Conservation (phyloP, 1,140 invertebrate species). For the Lordiphosa mommai region DNA sequence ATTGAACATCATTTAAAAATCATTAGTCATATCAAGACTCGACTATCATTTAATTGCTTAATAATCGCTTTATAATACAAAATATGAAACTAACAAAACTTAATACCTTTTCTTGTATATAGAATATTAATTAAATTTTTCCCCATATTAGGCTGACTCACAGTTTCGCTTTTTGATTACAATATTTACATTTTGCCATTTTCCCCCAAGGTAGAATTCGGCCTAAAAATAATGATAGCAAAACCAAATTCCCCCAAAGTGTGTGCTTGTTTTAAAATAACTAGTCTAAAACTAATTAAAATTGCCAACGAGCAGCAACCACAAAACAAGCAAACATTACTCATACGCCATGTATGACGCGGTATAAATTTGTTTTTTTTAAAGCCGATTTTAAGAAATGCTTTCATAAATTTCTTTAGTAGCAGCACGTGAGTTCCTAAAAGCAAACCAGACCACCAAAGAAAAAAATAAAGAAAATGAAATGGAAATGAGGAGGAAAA, state of each 20-base stretch:
- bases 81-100: too few species aligned
- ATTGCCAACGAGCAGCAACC: slow-evolving; percentile 1
- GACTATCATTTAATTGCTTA: too few species aligned
- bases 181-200: too few species aligned
- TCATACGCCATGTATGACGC: slow-evolving; percentile 46
- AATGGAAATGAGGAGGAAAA: slow-evolving; percentile 18
- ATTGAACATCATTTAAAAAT: too few species aligned
- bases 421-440: slow-evolving; percentile 46
- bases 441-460: neutral
- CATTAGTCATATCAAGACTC: too few species aligned
- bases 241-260: slow-evolving; percentile 6
- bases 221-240: neutral
- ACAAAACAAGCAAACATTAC: slow-evolving; percentile 11
- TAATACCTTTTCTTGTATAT: too few species aligned
- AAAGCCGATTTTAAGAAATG: slow-evolving; percentile 8
- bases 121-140: too few species aligned
- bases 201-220: too few species aligned
- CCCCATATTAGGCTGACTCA: too few species aligned
- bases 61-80: too few species aligned
- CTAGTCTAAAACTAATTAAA: neutral
- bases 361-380: slow-evolving; percentile 3
- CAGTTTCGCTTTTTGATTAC: too few species aligned
- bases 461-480: too few species aligned
- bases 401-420: slow-evolving; percentile 29
- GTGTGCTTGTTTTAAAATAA: neutral